phyloP scores from a whole-genome alignment of 1,140 invertebrate species.

The Drosophila athabasca region DNA sequence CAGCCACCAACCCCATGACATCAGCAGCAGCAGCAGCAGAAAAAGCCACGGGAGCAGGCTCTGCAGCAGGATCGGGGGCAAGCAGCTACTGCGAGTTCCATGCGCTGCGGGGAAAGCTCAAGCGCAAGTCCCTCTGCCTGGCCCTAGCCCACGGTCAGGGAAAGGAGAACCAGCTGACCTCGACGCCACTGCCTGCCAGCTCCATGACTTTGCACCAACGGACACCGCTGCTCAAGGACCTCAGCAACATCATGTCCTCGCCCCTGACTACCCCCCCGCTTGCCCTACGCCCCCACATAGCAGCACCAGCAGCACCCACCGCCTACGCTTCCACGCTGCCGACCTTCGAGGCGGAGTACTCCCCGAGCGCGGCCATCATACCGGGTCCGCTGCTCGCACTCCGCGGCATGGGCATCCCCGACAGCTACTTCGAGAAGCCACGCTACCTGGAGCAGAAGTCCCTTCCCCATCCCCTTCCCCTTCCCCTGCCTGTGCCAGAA shows the following conservation, averaged over 20 bases:
- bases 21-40: slow-evolving; percentile 8
- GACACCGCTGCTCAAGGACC: slow-evolving; percentile 62
- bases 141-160: slow-evolving; percentile 16
- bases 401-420: slow-evolving; percentile 75
- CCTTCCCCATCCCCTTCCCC: background rate
- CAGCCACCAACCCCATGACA: slow-evolving; percentile 8
- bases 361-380: slow-evolving; percentile 67
- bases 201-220: slow-evolving; percentile 12
- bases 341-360: slow-evolving; percentile 76
- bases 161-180: slow-evolving; percentile 80
- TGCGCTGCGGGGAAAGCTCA: slow-evolving; percentile 38
- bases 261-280: slow-evolving; percentile 41
- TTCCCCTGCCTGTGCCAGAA: background rate
- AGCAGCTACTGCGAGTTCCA: slow-evolving; percentile 54
- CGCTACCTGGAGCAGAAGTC: slow-evolving; percentile 67
- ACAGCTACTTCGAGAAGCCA: slow-evolving; percentile 82
- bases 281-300: background rate
- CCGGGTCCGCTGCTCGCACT: slow-evolving; percentile 75
- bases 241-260: slow-evolving; percentile 68
- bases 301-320: slow-evolving; percentile 8
- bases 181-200: slow-evolving; percentile 68
- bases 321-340: slow-evolving; percentile 61
- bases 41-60: background rate
- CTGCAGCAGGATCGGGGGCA: slow-evolving; percentile 1
- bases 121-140: slow-evolving; percentile 38